phyloP scores from a whole-genome alignment of 2,113 vertebrate species.

The Misgurnus anguillicaudatus region DNA sequence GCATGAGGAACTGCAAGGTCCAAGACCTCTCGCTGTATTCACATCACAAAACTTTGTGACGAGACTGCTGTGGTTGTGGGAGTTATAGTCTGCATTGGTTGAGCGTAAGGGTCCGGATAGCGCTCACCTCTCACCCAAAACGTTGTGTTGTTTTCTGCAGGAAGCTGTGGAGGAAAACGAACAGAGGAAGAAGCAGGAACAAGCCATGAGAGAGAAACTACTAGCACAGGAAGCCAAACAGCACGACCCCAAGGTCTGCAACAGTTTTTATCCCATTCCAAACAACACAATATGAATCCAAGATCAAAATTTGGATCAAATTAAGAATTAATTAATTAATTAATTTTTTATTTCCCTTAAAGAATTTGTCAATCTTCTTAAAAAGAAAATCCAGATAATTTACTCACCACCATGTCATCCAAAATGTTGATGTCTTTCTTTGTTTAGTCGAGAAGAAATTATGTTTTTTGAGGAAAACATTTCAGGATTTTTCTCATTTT shows the following conservation, averaged over 20 bases:
- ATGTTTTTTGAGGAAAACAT: too few relatives aligned
- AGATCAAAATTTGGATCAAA: background rate
- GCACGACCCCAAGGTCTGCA: conserved; percentile 87
- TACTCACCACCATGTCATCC: too few relatives aligned
- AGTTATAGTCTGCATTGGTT: conserved; percentile 27
- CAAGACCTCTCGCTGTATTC: conserved; percentile 35
- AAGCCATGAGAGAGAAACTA: conserved; percentile 91
- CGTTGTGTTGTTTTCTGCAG: conserved; percentile 66
- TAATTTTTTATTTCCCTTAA: too few relatives aligned
- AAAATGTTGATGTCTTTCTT: too few relatives aligned
- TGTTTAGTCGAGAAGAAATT: too few relatives aligned
- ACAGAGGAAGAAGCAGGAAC: conserved; percentile 89
- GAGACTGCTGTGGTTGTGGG: conserved; percentile 49
- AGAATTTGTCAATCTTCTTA: background rate
- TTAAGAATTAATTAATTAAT: too few relatives aligned
- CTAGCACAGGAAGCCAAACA: conserved; percentile 95
- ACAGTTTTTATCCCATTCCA: background rate
- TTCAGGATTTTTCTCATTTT: too few relatives aligned
- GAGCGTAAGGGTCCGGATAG: conserved; percentile 12
- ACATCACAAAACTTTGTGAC: background rate
- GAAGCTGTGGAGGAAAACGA: conserved; percentile 91
- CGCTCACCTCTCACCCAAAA: conserved; percentile 29
- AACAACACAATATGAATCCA: background rate
- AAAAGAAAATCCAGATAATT: too few relatives aligned
- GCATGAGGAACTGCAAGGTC: conserved; percentile 65